Evolutionary conservation across 2,888 invertebrate genomes (phyloP).

Genomic region (Laothoe populi): DNA sequence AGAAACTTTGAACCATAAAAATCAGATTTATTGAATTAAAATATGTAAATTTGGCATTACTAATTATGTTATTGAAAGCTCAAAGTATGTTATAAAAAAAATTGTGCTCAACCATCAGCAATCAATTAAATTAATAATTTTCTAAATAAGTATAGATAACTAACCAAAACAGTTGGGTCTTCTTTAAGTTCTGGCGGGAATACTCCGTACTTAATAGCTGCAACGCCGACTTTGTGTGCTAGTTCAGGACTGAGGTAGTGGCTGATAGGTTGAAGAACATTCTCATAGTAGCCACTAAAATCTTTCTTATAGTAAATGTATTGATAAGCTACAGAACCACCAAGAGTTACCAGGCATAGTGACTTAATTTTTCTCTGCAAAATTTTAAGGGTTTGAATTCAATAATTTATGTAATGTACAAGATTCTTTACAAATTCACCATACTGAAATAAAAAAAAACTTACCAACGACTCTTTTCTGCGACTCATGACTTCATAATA

Average conservation of each 20-base stretch:
- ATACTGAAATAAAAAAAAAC: not conserved
- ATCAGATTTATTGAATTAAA: no score
- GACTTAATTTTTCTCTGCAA: conserved; percentile 89
- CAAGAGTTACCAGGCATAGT: conserved; percentile 85
- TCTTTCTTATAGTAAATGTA: conserved; percentile 89
- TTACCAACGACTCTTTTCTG: conserved; percentile 24
- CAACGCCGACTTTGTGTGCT: conserved; percentile 92
- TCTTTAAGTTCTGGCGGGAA: conserved; percentile 85
- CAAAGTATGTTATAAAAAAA: no score
- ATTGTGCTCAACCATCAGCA: no score
- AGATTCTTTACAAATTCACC: not conserved
- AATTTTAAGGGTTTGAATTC: not conserved
- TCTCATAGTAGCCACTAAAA: conserved; percentile 91
- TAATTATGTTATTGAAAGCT: no score
- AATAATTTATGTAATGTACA: not conserved
- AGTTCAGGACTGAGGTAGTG: conserved; percentile 91
- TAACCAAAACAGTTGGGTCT: conserved; percentile 88
- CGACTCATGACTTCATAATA: conserved; percentile 7
- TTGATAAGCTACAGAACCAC: conserved; percentile 87
- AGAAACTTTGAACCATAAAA: not conserved
- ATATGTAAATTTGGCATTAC: no score
- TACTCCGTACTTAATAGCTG: conserved; percentile 90
- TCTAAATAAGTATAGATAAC: no score
- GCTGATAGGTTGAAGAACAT: conserved; percentile 88
- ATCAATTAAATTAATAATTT: no score